Evolutionary conservation across 2,888 invertebrate species (phyloP).

Genomic region (Caenorhabditis auriculariae): DNA sequence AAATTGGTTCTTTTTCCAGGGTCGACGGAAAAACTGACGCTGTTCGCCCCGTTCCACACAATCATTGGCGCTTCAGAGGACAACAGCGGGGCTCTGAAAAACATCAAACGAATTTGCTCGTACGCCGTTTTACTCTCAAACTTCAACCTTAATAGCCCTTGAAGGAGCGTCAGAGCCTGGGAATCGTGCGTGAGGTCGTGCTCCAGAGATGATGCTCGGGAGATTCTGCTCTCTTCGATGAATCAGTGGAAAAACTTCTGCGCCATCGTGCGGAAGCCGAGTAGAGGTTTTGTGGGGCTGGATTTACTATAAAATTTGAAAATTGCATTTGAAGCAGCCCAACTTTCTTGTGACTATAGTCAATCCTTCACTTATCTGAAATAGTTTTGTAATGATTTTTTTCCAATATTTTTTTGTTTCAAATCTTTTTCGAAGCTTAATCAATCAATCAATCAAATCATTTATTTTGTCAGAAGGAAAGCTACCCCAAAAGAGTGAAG

Average conservation of each 20-base stretch:
- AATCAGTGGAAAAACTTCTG: slow-evolving; percentile 34
- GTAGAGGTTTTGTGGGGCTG: too few species aligned
- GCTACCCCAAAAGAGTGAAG: too few species aligned
- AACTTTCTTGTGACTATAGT: too few species aligned
- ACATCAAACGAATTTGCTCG: slow-evolving; percentile 22
- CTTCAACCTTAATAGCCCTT: neutral
- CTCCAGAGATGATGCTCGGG: slow-evolving; percentile 19
- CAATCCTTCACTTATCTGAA: too few species aligned
- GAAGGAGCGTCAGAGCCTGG: slow-evolving; percentile 25
- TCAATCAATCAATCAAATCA: too few species aligned
- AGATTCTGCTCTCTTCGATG: slow-evolving; percentile 26
- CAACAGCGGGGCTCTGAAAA: slow-evolving; percentile 16
- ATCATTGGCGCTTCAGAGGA: slow-evolving; percentile 15
- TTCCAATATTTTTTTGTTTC: too few species aligned
- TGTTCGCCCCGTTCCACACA: slow-evolving; percentile 26
- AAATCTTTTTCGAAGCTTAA: too few species aligned
- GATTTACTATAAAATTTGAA: too few species aligned
- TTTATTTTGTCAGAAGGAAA: too few species aligned
- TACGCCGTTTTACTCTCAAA: slow-evolving; percentile 1
- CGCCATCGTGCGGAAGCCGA: slow-evolving; percentile 29
- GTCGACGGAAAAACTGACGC: slow-evolving; percentile 13
- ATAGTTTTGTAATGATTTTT: too few species aligned
- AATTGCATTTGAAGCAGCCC: too few species aligned
- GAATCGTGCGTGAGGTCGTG: slow-evolving; percentile 25
- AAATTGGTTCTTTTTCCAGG: too few species aligned